phyloP scores from a whole-genome alignment of 2,888 invertebrate species.

The Oligia fasciuncula region DNA sequence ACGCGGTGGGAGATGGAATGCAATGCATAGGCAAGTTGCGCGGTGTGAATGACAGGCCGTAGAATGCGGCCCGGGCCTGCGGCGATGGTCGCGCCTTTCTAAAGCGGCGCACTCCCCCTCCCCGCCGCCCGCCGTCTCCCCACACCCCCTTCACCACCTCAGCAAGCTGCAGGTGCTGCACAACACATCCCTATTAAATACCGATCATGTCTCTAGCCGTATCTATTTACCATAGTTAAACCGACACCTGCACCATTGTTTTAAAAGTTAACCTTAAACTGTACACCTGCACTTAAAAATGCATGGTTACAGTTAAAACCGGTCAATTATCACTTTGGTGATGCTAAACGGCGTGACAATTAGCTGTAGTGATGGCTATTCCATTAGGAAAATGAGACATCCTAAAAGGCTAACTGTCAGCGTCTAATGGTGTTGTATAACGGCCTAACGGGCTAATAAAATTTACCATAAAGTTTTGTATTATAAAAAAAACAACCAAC shows the following conservation, averaged over 20 bases:
- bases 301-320: slow-evolving; percentile 76
- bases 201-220: slow-evolving; percentile 88
- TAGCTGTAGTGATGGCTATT: slow-evolving; percentile 60
- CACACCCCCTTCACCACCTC: slow-evolving; percentile 80
- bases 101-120: slow-evolving; percentile 87
- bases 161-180: slow-evolving; percentile 87
- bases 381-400: slow-evolving; percentile 54
- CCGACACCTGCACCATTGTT: slow-evolving; percentile 87
- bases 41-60: slow-evolving; percentile 90
- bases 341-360: slow-evolving; percentile 71
- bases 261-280: slow-evolving; percentile 84
- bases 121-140: slow-evolving; percentile 75
- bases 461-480: slow-evolving; percentile 38
- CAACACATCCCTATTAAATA: slow-evolving; percentile 89
- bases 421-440: slow-evolving; percentile 36
- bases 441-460: slow-evolving; percentile 38
- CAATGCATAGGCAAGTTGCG: slow-evolving; percentile 90
- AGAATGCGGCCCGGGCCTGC: slow-evolving; percentile 90
- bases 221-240: slow-evolving; percentile 87
- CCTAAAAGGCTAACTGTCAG: slow-evolving; percentile 48
- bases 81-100: slow-evolving; percentile 90
- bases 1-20: slow-evolving; percentile 88
- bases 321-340: slow-evolving; percentile 74
- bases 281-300: slow-evolving; percentile 79
- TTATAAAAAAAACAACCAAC: slow-evolving; percentile 8